Base-by-base conservation (phyloP, 2,888 invertebrate genomes). In the Polydrusus pterygomalis region DNA sequence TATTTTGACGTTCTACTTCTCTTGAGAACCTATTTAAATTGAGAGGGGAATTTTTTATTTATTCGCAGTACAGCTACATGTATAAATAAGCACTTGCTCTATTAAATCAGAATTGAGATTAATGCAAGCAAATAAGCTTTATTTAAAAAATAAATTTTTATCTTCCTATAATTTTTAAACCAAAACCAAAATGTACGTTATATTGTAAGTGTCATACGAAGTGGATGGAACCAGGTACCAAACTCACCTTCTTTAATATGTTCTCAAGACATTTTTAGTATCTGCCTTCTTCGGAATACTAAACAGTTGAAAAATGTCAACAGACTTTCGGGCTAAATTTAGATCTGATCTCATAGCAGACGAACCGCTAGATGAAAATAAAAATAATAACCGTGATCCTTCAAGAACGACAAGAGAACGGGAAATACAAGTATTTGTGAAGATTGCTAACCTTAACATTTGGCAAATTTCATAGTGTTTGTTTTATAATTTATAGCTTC, bases 371-470 rank as follows among this genome's bases (percentile, higher is more conserved):
- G 54, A 54, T 60, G 9, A 18, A 30, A 5, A 54, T 7, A 20
- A 54, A 11, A 54, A 60, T 17, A 34, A 56, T 56, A 17, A 38
- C 38, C 58, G 17, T 60, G 38, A 60, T 60, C 17, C 13, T 18
- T 60, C 58, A 17, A 38, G 17, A 34, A 7, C 7, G 34, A 18
- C 11, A 11, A 38, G 30, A 56, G 68, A 56, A 58, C 49, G 51
- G 70, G 70, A 45, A 18, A 70, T 47, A 45, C 62, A 38, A 43
- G 62, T 49, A 54, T 34, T 56, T 51, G 30, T 11, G 38, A 38
- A 70, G 51, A 62, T 62, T 17, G 62, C 49, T 70, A 70, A 70
- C 60, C 70, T 70, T 70, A 58, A 40, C 70, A 58, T 51, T 63
- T 49, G 20, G 34, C n/a, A 56, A 68, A 47, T 15, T 47, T 20